Evolutionary conservation across 2,888 invertebrate species (phyloP).

Genomic region (Diarsia rubi): DNA sequence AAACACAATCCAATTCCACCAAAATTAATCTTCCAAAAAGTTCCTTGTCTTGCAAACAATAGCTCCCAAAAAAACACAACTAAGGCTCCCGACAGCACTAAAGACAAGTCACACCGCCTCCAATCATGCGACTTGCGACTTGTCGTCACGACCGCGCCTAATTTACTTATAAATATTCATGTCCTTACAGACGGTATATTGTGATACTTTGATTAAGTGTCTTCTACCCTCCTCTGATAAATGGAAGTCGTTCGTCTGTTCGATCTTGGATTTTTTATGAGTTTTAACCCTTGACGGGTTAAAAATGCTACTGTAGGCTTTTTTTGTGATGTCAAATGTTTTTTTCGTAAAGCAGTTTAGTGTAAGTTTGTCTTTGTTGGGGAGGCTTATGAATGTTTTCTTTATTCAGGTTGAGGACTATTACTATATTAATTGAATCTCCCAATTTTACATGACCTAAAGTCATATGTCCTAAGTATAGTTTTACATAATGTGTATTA

Average conservation of each 20-base stretch:
- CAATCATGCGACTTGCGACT: conserved; percentile 76
- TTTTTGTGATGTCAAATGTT: conserved; percentile 22
- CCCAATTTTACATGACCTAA: no score
- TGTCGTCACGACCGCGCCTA: conserved; percentile 79
- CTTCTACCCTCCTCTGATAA: conserved; percentile 82
- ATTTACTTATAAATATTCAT: conserved; percentile 89
- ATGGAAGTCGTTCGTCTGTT: conserved; percentile 71
- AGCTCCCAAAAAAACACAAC: conserved; percentile 38
- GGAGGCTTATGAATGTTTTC: conserved; percentile 27
- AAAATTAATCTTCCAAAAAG: conserved; percentile 43
- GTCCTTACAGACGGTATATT: conserved; percentile 82
- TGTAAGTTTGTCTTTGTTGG: conserved; percentile 27
- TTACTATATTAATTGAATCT: no score
- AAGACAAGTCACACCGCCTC: conserved; percentile 80
- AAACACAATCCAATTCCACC: neutral
- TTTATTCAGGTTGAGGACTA: neutral
- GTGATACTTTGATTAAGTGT: conserved; percentile 90
- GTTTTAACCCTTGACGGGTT: conserved; percentile 59
- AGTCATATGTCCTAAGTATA: no score
- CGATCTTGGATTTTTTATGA: conserved; percentile 49
- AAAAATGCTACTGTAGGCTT: conserved; percentile 69
- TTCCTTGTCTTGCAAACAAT: conserved; percentile 40
- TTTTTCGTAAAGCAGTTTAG: conserved; percentile 14
- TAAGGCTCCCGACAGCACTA: conserved; percentile 76
- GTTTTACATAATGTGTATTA: no score